Evolutionary conservation across 2,113 vertebrate genomes (phyloP), one percentile per base, ranked within the genome.

Genomic region (Cinclus cinclus): DNA sequence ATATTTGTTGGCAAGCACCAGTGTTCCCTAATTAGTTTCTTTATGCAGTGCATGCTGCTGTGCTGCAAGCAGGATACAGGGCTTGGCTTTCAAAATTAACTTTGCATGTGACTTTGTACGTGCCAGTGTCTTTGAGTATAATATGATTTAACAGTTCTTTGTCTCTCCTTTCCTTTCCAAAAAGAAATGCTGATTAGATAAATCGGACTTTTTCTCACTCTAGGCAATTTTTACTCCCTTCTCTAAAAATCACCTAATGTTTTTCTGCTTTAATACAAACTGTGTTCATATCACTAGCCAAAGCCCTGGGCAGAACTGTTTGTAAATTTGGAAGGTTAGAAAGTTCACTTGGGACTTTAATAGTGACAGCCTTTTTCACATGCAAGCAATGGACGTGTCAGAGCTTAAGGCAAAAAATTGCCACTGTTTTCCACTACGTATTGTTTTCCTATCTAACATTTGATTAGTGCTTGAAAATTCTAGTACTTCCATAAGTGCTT

Each of bases 71-170:
- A 63, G 56, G 15, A 17, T 52, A 22, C 24, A 70, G 68, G 46
- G 52, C 44, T 91, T 86, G 71, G 71, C 46, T 92, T 95, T 91
- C 78, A 94, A 82, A 95, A 79, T 53, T 90, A 89, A 70, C 90
- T 92, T 86, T 93, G 64, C 88, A 44, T 68, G 56, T 88, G 92
- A 80, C 76, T 90, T 70, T 69, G 33, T 70, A 35, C 8, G 0
- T 80, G 68, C 30, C 47, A 55, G 10, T 75, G 68, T 39, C 82
- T 94, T 76, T 73, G 74, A 78, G 65, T 74, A 10, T 86, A 74
- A 71, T 42, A 21, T 33, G 65, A 55, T 89, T 70, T 83, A 86
- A 58, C 84, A 86, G 79, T 73, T 82, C 30, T 39, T 80, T 82
- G 65, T 58, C 16, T 89, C 25, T 68, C 41, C 35, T 74, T 59